Evolutionary conservation across 53 echinoderm and acorn worm species (phyloP), one percentile per base, ranked within the genome.

Genomic region (Patiria pectinifera): DNA sequence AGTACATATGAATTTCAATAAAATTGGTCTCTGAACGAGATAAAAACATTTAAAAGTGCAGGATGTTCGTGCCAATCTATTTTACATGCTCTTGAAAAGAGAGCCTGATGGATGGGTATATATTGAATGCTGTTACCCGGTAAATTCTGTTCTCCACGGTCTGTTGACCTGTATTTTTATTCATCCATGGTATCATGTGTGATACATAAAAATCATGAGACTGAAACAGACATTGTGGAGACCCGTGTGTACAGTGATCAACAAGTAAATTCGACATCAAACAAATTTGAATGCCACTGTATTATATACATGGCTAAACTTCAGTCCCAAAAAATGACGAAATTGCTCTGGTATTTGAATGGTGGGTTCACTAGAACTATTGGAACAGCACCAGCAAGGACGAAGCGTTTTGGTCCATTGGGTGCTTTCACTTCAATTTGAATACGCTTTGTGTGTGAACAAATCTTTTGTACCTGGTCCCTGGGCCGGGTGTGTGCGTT

Each of bases 371-470:
- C 62, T 43, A 18, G 66, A 84, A 6, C 16, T 84, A 62, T 84
- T 66, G 59, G 3, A 5, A 66, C 10, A 44, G 49, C 25, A 83
- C 43, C 45, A 63, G 66, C 59, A 13, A 35, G 84, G 84, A 14
- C 62, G 22, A 16, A 81, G 48, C 90, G 90, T 48, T 90, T 69
- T 81, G 90, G 81, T 80, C 15, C 69, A 24, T 47, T 81, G 43
- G 48, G 80, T 81, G 80, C 79, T 44, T 90, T 81, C 90, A 90
- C 19, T n/a, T 15, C 23, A 45, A 90, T 90, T 90, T 90, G 80
- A 90, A 90, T 90, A 90, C 18, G 60, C 77, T 89, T 90, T 90
- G 69, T 81, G 23, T 7, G 81, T 80, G 81, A 78, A 71, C 45
- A 45, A 90, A 78, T 23, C 82, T 66, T 16, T 84, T 48, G 66